These are phyloP conservation scores for Choloepus didactylus DNA, from an alignment of 2,797 vertebrate species.

Conservation along the genomic window DNA sequence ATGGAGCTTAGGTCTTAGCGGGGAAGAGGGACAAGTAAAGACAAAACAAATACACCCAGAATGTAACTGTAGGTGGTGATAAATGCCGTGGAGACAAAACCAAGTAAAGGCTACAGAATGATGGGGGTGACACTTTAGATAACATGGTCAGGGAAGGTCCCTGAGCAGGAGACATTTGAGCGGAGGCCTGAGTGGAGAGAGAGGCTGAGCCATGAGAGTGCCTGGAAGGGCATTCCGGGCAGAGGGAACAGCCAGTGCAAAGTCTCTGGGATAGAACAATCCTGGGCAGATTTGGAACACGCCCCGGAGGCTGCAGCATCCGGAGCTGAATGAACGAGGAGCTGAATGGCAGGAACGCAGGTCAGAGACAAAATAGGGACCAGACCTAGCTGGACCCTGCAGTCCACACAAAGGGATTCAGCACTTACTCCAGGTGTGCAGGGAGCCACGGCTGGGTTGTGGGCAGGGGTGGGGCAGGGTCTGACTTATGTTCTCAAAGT, in stretches of 20 bases:
- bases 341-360: background rate
- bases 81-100: background rate
- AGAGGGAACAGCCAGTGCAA: background rate
- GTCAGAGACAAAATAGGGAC: background rate
- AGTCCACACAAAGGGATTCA: accelerated
- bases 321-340: background rate
- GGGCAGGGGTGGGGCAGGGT: background rate
- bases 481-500: background rate
- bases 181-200: background rate
- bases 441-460: background rate
- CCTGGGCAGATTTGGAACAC: background rate
- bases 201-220: accelerated
- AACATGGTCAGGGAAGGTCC: background rate
- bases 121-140: background rate
- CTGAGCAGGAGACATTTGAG: background rate
- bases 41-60: background rate
- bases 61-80: background rate
- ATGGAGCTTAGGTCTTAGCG: background rate
- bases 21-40: background rate
- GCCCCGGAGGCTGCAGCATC: background rate
- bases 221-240: background rate
- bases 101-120: background rate
- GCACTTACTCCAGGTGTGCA: accelerated
- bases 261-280: background rate
- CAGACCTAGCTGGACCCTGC: background rate